A percentile compares a stretch with the other conserved stretches of the same genome.
phyloP scores from a whole-genome alignment of 2,113 vertebrate species.

The Psettodes erumei region DNA sequence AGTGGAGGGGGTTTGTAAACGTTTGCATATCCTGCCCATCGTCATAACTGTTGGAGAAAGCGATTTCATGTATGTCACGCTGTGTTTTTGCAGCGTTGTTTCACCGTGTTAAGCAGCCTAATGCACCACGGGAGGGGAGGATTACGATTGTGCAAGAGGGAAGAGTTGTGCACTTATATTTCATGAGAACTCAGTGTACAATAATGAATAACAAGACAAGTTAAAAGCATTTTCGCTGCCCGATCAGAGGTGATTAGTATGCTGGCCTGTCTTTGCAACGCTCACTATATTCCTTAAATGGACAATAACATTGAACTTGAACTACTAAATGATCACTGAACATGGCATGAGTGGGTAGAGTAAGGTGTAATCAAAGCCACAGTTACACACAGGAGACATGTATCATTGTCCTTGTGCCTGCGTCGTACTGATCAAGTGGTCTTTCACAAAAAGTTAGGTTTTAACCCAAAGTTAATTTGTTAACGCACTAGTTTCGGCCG shows the following conservation, averaged over 20 bases:
- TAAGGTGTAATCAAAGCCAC: no score
- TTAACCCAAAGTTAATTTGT: background rate
- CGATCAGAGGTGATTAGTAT: background rate
- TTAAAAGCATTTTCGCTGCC: slow-evolving; percentile 8
- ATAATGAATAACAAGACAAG: slow-evolving; percentile 27
- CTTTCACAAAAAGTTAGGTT: background rate
- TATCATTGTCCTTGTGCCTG: no score
- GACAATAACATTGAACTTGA: background rate
- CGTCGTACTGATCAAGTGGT: no score
- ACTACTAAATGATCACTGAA: background rate
- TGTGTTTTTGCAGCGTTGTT: no score
- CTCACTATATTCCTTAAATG: background rate
- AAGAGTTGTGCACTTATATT: slow-evolving; percentile 22
- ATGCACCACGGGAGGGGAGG: background rate
- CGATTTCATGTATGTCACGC: no score
- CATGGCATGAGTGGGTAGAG: background rate
- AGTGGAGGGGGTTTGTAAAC: background rate
- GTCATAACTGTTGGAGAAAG: no score
- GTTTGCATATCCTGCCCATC: background rate
- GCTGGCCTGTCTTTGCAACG: background rate
- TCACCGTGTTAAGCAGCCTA: slow-evolving; percentile 8
- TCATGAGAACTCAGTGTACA: background rate
- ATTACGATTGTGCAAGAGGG: slow-evolving; percentile 7
- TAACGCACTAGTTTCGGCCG: background rate
- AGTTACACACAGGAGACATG: no score